Base-by-base conservation (phyloP, 2,888 invertebrate species). In the Xestia ashworthii region DNA sequence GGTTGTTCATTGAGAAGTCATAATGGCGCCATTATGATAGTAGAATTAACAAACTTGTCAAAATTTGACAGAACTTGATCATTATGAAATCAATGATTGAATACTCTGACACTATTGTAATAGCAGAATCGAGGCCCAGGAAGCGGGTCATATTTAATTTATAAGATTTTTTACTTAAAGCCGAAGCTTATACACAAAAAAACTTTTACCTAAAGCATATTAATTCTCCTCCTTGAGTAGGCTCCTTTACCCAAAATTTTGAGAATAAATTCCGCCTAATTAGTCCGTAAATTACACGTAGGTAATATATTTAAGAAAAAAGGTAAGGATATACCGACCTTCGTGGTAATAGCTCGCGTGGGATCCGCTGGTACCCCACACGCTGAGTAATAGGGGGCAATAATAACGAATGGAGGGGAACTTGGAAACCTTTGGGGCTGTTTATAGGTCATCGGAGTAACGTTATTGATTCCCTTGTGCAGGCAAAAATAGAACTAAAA, bases 391-490 rank as follows among this genome's bases (percentile, higher is more conserved):
- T 92, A 87, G 85, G 82, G 87, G 87, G 87, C 86, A 88, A 89
- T 91, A 89, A 91, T 91, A 92, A 92, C 87, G 90, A 91, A 91
- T 93, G 90, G 89, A 74, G 83, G 87, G 80, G 78, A 87, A 84
- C 83, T 83, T 79, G 69, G 83, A 76, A 86, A 83, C 78, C 86
- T 86, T 87, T 82, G 74, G 82, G 82, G 71, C 87, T 89, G 85
- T 89, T 90, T 89, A 86, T 89, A 90, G 89, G 89, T 88, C 89
- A 89, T 86, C 78, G 71, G 80, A 79, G 84, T 76, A 80, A 80
- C 69, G 71, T 78, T 87, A 91, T 89, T 87, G 91, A 89, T 90
- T 88, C 74, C 74, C 77, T 76, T 78, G 75, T 84, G 83, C 83
- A 84, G 60, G 84, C 77, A 88, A 83, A 89, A 89, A 82, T 83